Conservation (phyloP, 2,797 vertebrate genomes). For the Manis pentadactyla region DNA sequence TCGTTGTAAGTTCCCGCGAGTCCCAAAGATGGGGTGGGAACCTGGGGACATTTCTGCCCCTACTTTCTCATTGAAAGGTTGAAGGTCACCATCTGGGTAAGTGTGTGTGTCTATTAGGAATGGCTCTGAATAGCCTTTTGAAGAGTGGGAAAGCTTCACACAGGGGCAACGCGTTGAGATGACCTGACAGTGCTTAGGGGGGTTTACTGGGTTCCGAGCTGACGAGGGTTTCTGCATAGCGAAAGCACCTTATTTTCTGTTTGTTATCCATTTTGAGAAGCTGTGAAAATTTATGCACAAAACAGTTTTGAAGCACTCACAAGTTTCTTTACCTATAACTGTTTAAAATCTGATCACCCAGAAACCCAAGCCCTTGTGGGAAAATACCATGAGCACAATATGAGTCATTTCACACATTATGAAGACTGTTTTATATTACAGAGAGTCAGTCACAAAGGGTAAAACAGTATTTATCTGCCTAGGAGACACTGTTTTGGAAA, state of each 20-base stretch:
- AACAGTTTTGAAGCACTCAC: not conserved
- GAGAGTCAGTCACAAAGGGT: not conserved
- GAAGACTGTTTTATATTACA: not conserved
- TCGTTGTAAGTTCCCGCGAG: not conserved
- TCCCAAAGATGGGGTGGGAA: not conserved
- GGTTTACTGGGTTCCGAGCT: not conserved
- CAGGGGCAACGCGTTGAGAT: not conserved
- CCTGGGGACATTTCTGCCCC: not conserved
- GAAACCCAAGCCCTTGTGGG: not conserved
- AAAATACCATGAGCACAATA: not conserved
- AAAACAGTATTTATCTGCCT: conserved; percentile 34
- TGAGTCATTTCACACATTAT: conserved; percentile 7
- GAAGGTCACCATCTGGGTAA: not conserved
- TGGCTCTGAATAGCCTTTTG: not conserved
- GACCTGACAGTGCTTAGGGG: no score
- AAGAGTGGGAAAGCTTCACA: not conserved
- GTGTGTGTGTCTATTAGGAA: not conserved
- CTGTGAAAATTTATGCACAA: conserved; percentile 12
- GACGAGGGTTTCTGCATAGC: not conserved
- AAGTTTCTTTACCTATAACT: not conserved
- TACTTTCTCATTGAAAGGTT: not conserved
- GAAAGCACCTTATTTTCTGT: not conserved
- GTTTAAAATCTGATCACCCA: not conserved
- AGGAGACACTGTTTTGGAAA: conserved; percentile 63
- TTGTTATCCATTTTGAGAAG: not conserved